Percentiles rank a stretch among this genome's conserved stretches.
Evolutionary conservation across 2,797 vertebrate species (phyloP).

Genomic region (Rhynchotus rufescens): DNA sequence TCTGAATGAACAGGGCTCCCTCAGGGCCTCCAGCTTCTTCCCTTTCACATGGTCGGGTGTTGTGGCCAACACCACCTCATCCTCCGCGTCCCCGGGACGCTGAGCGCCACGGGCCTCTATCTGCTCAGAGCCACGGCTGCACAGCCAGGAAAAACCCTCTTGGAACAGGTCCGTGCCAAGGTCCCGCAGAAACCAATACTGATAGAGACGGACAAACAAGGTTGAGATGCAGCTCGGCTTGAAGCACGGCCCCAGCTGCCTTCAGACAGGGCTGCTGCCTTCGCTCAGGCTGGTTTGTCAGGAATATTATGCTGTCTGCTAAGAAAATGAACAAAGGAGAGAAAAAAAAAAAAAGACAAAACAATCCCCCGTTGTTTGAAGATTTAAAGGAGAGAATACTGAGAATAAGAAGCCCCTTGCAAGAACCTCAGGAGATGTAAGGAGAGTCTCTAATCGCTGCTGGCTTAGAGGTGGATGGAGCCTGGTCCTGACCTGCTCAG

Average conservation of each 20-base stretch:
- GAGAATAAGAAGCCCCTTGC: neutral
- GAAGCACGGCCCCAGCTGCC: neutral
- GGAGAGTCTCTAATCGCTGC: neutral
- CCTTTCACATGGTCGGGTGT: rapidly evolving
- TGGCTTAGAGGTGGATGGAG: neutral
- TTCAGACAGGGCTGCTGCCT: neutral
- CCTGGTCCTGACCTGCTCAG: neutral
- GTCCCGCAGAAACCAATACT: neutral
- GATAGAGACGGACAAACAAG: neutral
- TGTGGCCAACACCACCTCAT: neutral
- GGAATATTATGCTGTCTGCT: neutral
- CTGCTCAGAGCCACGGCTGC: neutral
- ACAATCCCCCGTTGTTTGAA: too few species aligned
- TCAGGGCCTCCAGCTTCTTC: neutral
- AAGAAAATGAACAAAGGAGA: too few species aligned
- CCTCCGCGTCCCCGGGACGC: neutral
- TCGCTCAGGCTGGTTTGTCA: neutral
- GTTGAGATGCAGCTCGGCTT: neutral
- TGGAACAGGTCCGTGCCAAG: neutral
- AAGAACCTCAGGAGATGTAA: neutral
- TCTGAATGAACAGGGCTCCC: neutral
- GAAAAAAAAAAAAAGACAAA: too few species aligned
- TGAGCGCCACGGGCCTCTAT: neutral
- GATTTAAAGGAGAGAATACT: neutral
- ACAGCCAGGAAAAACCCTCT: neutral